Evolutionary conservation across 2,888 invertebrate genomes (phyloP), one percentile per base, ranked within the genome.

Genomic region (Sinodicranocentrus sp.): DNA sequence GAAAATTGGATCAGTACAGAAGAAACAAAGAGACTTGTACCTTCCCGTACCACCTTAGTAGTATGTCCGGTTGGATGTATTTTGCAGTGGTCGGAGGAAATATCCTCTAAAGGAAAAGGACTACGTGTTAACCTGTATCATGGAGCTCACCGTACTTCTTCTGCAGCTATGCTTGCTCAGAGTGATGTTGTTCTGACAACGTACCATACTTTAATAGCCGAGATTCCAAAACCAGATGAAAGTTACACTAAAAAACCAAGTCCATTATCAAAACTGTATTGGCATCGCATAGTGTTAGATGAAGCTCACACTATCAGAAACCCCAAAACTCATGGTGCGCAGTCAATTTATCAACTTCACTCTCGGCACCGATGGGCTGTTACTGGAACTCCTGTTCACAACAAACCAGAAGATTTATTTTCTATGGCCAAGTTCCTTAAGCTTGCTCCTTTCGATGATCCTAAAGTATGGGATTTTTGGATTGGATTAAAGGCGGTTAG

Each of bases 341-440:
- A 92, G 84, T 95, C 95, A 0, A 95, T 94, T 6, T 95, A 94
- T 90, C 91, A 91, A 1, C 90, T 97, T 61, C 88, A 90, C 0
- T 94, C 93, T 5, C 92, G 91, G 77, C 91, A 93, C 0, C 93
- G 97, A 13, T 97, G 96, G 96, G 95, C 94, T 0, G 92, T 98
- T 21, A 97, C 98, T 0, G 98, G 98, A 26, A 98, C 98, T 0
- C 98, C 98, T 0, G 95, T 99, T 54, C 98, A 98, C 90, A 99
- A 99, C 44, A 72, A 78, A 19, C 85, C 88, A 1, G 65, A 54
- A 25, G 88, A 96, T 90, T 91, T 96, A 48, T 96, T 94, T 91
- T 93, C 95, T 0, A 91, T 96, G 61, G 90, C 96, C 15, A 95
- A 97, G 90, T 99, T 97, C 90, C 91, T 99, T 8, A 91, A 94